A percentile compares a stretch with the other conserved stretches of the same genome.
These are phyloP conservation scores for Glyphotaelius pellucidus DNA, from an alignment of 2,888 invertebrate species.

Conservation along the genomic window DNA sequence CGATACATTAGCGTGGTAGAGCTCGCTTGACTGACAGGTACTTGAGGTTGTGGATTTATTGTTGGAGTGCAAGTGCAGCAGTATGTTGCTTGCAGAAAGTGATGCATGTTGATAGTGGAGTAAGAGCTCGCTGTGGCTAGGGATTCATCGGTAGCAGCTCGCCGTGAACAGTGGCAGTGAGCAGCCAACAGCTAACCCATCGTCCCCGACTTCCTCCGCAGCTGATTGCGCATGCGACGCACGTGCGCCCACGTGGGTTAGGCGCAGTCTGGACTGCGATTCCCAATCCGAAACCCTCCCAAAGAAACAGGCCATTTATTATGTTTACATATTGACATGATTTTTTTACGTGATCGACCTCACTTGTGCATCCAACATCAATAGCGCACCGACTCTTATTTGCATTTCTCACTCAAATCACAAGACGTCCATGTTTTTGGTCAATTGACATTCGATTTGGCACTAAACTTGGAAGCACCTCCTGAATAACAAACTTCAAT, in stretches of 20 bases:
- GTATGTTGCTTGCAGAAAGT: not conserved
- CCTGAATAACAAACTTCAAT: constrained; percentile 4
- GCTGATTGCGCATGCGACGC: constrained; percentile 57
- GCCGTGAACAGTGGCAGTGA: too few relatives aligned
- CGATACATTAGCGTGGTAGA: not conserved
- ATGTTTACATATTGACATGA: constrained; percentile 7
- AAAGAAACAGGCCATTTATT: not conserved
- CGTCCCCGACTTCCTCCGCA: constrained; percentile 62
- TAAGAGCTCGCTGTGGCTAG: not conserved
- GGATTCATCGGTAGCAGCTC: not conserved
- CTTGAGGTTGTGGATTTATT: constrained; percentile 22
- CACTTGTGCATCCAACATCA: constrained; percentile 12
- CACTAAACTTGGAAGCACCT: not conserved
- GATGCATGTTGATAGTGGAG: not conserved
- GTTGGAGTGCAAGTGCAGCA: constrained; percentile 10
- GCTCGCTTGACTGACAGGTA: constrained; percentile 3
- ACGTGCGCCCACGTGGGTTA: constrained; percentile 57
- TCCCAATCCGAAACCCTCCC: constrained; percentile 50
- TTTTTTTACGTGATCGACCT: not conserved
- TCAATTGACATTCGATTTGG: constrained; percentile 29
- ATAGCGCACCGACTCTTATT: constrained; percentile 4
- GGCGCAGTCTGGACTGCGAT: constrained; percentile 54
- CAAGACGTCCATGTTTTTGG: not conserved
- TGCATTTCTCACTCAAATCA: constrained; percentile 16
- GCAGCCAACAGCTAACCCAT: constrained; percentile 31